phyloP scores from a whole-genome alignment of 2,888 invertebrate genomes.

The Orchestes rusci region DNA sequence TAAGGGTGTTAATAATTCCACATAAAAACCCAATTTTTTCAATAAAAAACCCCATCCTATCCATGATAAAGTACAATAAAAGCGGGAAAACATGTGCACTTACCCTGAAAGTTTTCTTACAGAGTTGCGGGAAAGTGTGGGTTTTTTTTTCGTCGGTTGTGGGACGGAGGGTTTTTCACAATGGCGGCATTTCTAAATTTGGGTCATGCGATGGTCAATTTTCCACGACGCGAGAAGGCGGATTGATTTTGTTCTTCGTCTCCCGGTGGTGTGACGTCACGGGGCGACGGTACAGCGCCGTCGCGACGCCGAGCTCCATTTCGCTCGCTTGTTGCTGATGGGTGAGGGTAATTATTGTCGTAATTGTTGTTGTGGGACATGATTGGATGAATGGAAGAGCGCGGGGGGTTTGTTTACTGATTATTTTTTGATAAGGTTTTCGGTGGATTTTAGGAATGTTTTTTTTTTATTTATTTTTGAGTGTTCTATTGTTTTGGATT shows the following conservation, averaged over 20 bases:
- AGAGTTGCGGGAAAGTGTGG: constrained; percentile 11
- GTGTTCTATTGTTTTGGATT: no score
- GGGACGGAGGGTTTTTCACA: constrained; percentile 41
- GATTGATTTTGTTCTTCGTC: constrained; percentile 36
- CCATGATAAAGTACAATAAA: background rate
- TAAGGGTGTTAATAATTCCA: no score
- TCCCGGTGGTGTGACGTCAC: constrained; percentile 35
- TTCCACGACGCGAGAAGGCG: constrained; percentile 21
- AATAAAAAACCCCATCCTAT: background rate
- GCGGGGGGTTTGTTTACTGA: no score
- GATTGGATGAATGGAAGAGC: no score
- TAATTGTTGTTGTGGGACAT: no score
- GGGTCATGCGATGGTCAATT: constrained; percentile 41
- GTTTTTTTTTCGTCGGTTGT: constrained; percentile 9
- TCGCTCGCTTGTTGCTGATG: no score
- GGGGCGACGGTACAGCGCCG: constrained; percentile 8
- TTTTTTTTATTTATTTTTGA: no score
- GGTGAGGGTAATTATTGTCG: no score
- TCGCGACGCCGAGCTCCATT: no score
- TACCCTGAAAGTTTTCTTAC: constrained; percentile 10
- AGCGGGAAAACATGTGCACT: constrained; percentile 4
- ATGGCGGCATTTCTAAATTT: constrained; percentile 43
- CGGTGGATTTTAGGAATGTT: no score
- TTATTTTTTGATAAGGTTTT: no score
- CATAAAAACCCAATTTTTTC: background rate